phyloP scores from a whole-genome alignment of 1,140 invertebrate genomes.

The Nasonia giraulti region DNA sequence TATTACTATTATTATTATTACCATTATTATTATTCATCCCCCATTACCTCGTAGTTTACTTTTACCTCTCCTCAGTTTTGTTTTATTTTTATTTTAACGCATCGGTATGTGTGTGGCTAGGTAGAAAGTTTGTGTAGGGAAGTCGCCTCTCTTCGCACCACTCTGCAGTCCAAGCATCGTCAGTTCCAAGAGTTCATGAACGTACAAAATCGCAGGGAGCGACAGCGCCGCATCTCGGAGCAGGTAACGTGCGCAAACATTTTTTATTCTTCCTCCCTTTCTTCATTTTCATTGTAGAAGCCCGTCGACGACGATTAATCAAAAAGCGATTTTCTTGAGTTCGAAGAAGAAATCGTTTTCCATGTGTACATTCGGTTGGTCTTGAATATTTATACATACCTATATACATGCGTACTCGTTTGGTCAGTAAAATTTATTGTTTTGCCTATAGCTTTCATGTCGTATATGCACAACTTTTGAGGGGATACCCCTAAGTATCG shows the following conservation, averaged over 20 bases:
- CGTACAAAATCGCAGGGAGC: slow-evolving; percentile 67
- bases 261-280: slow-evolving; percentile 48
- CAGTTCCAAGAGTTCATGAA: slow-evolving; percentile 71
- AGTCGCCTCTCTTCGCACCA: slow-evolving; percentile 73
- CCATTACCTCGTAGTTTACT: neutral
- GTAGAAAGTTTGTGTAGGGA: slow-evolving; percentile 75
- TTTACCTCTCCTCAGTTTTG: neutral
- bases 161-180: slow-evolving; percentile 72
- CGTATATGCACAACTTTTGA: neutral
- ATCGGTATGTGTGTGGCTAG: slow-evolving; percentile 72
- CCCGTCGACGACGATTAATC: neutral
- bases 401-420: neutral
- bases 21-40: neutral
- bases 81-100: slow-evolving; percentile 69
- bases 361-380: neutral
- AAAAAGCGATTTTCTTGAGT: neutral
- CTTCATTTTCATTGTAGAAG: neutral
- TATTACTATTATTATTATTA: neutral
- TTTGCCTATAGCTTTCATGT: too few relatives aligned
- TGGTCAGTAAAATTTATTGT: neutral
- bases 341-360: neutral
- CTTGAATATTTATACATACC: neutral
- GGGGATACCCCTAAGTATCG: neutral
- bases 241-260: slow-evolving; percentile 66
- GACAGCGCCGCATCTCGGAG: slow-evolving; percentile 60